phyloP scores from a whole-genome alignment of 2,113 vertebrate species.

The Pteruthius melanotis region DNA sequence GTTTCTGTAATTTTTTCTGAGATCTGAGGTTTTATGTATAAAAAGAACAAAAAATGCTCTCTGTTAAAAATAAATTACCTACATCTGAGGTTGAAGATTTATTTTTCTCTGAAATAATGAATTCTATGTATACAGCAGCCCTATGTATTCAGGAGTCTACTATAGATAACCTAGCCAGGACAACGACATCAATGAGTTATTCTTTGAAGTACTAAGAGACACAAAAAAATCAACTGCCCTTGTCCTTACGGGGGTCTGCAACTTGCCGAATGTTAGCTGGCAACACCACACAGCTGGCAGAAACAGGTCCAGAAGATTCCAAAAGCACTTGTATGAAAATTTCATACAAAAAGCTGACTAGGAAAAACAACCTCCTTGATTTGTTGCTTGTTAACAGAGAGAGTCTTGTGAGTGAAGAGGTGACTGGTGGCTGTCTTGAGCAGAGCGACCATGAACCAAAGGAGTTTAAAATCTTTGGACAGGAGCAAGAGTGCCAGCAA shows the following conservation, averaged over 20 bases:
- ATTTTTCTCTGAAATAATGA: neutral
- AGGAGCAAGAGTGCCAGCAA: neutral
- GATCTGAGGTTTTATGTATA: neutral
- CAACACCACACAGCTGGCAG: neutral
- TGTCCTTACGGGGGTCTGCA: neutral
- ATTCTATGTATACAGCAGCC: neutral
- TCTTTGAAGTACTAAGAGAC: neutral
- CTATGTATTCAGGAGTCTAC: neutral
- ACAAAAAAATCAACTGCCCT: neutral
- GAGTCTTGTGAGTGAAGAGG: neutral
- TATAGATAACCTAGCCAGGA: neutral
- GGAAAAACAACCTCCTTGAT: neutral
- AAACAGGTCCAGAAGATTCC: neutral
- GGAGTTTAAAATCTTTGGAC: neutral
- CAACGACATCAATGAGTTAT: neutral
- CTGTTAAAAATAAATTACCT: neutral
- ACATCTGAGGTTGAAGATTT: neutral
- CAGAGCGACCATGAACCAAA: neutral
- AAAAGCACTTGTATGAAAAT: neutral
- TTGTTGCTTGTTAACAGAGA: neutral
- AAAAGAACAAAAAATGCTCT: neutral
- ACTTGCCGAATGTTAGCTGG: neutral
- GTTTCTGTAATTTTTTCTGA: neutral
- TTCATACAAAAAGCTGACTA: neutral
- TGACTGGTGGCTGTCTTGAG: neutral